These are phyloP conservation scores for Stomatorhinus ivindoensis DNA, from an alignment of 2,113 vertebrate species.

Conservation along the genomic window DNA sequence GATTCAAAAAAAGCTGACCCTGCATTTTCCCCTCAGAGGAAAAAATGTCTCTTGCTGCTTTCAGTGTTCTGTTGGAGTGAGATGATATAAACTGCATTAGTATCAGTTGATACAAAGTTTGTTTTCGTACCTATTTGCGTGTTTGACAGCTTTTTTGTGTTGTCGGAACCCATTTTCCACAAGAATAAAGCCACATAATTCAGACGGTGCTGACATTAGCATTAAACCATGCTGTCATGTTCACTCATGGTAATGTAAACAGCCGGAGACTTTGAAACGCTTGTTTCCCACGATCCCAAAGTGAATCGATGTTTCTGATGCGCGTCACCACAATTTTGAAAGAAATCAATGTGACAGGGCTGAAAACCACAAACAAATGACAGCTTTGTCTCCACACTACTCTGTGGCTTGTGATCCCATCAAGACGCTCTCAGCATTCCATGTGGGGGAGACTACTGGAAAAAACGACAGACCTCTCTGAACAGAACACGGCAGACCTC, in stretches of 20 bases:
- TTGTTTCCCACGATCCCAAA: neutral
- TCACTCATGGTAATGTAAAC: neutral
- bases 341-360: neutral
- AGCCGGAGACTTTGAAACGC: neutral
- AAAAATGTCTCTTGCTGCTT: neutral
- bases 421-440: neutral
- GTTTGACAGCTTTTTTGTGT: neutral
- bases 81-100: neutral
- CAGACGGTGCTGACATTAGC: neutral
- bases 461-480: neutral
- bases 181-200: neutral
- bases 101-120: neutral
- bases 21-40: neutral
- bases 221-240: neutral
- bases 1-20: neutral
- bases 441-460: neutral
- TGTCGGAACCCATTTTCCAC: neutral
- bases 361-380: neutral
- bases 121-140: neutral
- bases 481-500: neutral
- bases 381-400: neutral
- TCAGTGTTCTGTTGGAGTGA: neutral
- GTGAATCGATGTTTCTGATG: neutral
- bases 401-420: neutral
- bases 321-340: neutral